phyloP scores from a whole-genome alignment of 2,797 vertebrate species.

The Bovichtus variegatus region DNA sequence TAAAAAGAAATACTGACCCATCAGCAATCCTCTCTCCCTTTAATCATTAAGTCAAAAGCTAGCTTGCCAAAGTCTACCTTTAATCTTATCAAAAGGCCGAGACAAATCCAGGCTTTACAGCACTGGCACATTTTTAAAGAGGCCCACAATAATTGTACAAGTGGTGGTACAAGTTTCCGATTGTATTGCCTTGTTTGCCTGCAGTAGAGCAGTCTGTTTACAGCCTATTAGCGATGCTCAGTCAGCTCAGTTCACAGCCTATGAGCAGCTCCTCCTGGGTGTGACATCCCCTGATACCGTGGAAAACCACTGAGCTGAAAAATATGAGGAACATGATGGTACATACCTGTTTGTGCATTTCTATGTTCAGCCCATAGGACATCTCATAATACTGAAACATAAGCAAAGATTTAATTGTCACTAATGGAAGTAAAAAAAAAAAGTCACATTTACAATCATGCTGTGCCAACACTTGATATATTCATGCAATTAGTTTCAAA shows the following conservation, averaged over 20 bases:
- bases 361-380: conserved; percentile 98
- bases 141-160: conserved; percentile 18
- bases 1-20: conserved; percentile 50
- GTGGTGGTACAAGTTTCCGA: conserved; percentile 27
- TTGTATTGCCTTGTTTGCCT: conserved; percentile 46
- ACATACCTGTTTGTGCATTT: conserved; percentile 99
- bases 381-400: conserved; percentile 95
- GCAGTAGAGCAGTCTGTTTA: conserved; percentile 46
- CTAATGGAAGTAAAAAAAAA: not conserved
- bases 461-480: not conserved
- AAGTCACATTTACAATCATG: not conserved
- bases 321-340: conserved; percentile 45
- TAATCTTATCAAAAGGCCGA: conserved; percentile 89
- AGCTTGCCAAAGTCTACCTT: conserved; percentile 85
- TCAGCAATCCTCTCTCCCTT: conserved; percentile 81
- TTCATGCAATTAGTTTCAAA: not conserved
- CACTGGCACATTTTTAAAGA: conserved; percentile 40
- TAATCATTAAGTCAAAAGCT: conserved; percentile 80
- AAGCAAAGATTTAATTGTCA: conserved; percentile 42
- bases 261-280: conserved; percentile 44
- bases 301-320: conserved; percentile 58
- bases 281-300: conserved; percentile 43
- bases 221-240: conserved; percentile 49
- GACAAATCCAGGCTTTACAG: conserved; percentile 74
- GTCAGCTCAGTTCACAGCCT: conserved; percentile 48